Percentiles rank a stretch among this genome's conserved stretches.
These are phyloP conservation scores for Ceratina australensis DNA, from an alignment of 1,140 invertebrate genomes.

Conservation along the genomic window DNA sequence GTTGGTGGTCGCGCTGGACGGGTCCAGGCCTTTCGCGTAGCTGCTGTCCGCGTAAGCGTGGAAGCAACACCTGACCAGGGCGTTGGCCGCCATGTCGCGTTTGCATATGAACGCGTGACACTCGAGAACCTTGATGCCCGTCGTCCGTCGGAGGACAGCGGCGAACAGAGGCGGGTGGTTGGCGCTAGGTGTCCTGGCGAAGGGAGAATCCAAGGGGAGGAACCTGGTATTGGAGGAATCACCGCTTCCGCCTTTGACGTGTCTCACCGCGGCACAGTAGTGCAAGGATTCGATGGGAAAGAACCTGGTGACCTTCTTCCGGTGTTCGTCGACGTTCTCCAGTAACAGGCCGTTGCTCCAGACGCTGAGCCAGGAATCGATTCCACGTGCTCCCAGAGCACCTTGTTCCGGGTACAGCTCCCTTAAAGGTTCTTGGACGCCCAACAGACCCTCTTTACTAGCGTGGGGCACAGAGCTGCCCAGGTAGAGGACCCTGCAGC, in stretches of 20 bases:
- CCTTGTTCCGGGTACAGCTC: conserved; percentile 98
- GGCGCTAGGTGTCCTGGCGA: conserved; percentile 92
- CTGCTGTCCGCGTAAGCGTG: conserved; percentile 97
- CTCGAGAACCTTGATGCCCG: conserved; percentile 99
- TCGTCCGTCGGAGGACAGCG: conserved; percentile 95
- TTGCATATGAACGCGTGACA: conserved; percentile 99
- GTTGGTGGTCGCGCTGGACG: conserved; percentile 71
- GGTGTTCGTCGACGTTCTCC: conserved; percentile 97
- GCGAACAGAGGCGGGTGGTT: conserved; percentile 98
- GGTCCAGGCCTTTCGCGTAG: conserved; percentile 91
- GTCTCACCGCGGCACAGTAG: conserved; percentile 98
- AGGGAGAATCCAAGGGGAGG: conserved; percentile 97
- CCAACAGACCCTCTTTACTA: conserved; percentile 98
- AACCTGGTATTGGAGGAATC: conserved; percentile 88
- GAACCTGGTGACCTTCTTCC: conserved; percentile 96
- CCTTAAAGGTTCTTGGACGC: conserved; percentile 97
- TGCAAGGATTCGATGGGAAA: conserved; percentile 98
- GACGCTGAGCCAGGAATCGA: conserved; percentile 98
- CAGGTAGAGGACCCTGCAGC: conserved; percentile 98
- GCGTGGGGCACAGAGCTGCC: conserved; percentile 98
- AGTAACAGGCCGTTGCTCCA: conserved; percentile 97
- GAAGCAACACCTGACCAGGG: conserved; percentile 95
- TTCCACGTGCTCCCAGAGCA: conserved; percentile 91
- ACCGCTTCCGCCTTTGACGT: conserved; percentile 83
- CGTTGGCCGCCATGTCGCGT: conserved; percentile 95